Conservation (phyloP, 2,797 vertebrate genomes). For the Gymnodraco acuticeps region DNA sequence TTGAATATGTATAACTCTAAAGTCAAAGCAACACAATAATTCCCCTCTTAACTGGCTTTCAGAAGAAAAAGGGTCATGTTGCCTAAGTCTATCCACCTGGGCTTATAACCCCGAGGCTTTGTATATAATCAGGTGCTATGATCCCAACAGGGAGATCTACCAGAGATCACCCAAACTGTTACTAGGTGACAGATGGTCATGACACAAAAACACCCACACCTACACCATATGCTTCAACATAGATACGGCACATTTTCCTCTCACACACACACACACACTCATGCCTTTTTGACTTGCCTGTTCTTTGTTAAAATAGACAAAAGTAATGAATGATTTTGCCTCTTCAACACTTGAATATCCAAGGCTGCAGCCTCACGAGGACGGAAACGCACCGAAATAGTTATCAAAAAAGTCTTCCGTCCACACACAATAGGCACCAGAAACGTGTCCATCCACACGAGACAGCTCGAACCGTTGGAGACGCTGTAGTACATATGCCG, state of each 20-base stretch:
- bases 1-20: neutral
- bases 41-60: slow-evolving; percentile 22
- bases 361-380: no score
- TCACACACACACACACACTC: slow-evolving; percentile 30
- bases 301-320: slow-evolving; percentile 45
- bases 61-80: slow-evolving; percentile 20
- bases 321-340: no score
- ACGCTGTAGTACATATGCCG: no score
- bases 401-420: no score
- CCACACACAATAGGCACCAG: no score
- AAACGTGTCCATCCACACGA: no score
- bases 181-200: slow-evolving; percentile 80
- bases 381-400: no score
- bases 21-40: slow-evolving; percentile 4
- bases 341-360: no score
- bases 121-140: slow-evolving; percentile 64
- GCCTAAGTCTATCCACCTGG: slow-evolving; percentile 60
- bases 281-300: slow-evolving; percentile 27
- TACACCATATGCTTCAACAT: slow-evolving; percentile 74
- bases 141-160: slow-evolving; percentile 63
- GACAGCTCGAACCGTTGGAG: no score
- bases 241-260: slow-evolving; percentile 55
- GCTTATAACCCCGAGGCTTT: slow-evolving; percentile 59
- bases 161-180: slow-evolving; percentile 69
- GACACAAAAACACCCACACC: slow-evolving; percentile 43